Base-by-base conservation (phyloP, 2,797 vertebrate species). In the Oreortyx pictus region DNA sequence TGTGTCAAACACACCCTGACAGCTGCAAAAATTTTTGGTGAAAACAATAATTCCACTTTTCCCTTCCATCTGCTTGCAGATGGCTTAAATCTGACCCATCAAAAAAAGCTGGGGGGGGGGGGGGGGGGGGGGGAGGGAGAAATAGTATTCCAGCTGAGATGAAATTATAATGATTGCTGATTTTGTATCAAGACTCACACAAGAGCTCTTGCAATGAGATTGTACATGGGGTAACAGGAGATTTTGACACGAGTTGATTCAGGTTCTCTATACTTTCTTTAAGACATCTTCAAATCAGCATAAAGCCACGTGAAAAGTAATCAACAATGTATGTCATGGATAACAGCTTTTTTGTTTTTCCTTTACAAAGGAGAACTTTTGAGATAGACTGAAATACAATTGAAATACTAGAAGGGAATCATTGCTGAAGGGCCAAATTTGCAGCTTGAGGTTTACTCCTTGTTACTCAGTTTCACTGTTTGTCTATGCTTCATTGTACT, bases 11-110 rank as follows among this genome's bases (percentile, higher is more conserved):
- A 96, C 94, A 97, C 96, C 96, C 97, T 77, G 94, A 98, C 98
- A 98, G 98, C 98, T 98, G 98, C 97, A 97, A 94, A 96, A 94
- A 77, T 96, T 97, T 98, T 97, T 85, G 83, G 96, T 97, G 96
- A 97, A 97, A 96, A 96, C 90, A 97, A 91, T 97, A 92, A 97
- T 97, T 98, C 95, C 78, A 95, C 91, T 98, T 97, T 97, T 95
- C 90, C 82, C 95, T 97, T 95, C 97, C 97, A 96, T 98, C 97
- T 98, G 97, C 88, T 83, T 97, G 95, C 97, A 98, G 97, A 98
- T 97, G 97, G 97, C 97, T 97, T 97, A 97, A 98, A 97, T 97
- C 96, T 97, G 96, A 97, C 95, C 95, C 95, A 89, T 96, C 84
- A 68, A 95, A 95, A 41, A 41, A 41, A 37, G 10, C 7, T 9